Evolutionary conservation across 2,888 invertebrate species (phyloP).

Genomic region (Anagyrus pseudococci): DNA sequence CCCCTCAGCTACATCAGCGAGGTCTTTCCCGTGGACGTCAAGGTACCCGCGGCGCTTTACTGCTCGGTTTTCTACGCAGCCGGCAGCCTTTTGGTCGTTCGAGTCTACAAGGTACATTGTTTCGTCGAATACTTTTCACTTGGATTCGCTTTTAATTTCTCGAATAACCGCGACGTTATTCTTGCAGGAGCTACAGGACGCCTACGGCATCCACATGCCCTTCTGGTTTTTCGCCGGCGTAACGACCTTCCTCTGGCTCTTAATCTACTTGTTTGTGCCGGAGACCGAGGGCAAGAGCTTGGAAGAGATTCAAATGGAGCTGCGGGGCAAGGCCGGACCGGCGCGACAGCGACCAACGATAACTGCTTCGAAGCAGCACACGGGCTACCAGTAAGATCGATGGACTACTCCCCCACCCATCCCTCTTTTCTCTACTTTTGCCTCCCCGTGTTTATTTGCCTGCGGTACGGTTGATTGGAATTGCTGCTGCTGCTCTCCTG

Average conservation of each 20-base stretch:
- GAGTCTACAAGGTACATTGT: conserved; percentile 57
- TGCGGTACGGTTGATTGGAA: too few species aligned
- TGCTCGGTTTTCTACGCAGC: conserved; percentile 55
- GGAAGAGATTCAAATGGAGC: conserved; percentile 55
- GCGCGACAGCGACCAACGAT: conserved; percentile 14
- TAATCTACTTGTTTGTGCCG: conserved; percentile 55
- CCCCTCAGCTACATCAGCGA: conserved; percentile 58
- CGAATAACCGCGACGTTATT: neutral
- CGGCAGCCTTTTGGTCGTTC: conserved; percentile 50
- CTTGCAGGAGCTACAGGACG: conserved; percentile 49
- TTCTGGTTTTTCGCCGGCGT: conserved; percentile 52
- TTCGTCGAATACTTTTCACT: too few species aligned
- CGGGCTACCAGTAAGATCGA: too few species aligned
- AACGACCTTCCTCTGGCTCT: conserved; percentile 52
- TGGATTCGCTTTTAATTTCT: neutral
- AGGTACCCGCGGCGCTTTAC: conserved; percentile 55
- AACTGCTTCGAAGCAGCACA: conserved; percentile 31
- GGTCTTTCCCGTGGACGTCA: conserved; percentile 56
- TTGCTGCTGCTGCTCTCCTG: too few species aligned
- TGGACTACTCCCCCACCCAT: too few species aligned
- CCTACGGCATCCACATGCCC: conserved; percentile 52
- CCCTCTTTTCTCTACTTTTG: too few species aligned
- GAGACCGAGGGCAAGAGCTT: conserved; percentile 59
- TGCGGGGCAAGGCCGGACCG: conserved; percentile 42
- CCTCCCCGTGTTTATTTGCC: too few species aligned